These are phyloP conservation scores for Dendrolimus pini DNA, from an alignment of 2,888 invertebrate genomes.

Conservation along the genomic window DNA sequence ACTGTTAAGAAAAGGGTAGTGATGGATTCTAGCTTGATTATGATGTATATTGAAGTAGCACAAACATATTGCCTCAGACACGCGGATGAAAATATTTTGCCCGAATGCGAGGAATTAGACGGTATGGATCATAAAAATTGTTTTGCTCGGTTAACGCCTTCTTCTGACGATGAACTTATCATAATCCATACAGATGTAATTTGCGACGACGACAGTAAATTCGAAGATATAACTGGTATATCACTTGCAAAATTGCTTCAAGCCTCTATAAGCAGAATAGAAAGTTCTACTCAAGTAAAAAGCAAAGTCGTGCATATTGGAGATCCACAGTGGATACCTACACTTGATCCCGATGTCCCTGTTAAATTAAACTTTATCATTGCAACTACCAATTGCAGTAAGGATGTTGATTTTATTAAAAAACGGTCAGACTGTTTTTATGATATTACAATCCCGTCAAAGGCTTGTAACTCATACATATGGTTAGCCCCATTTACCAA, in stretches of 20 bases:
- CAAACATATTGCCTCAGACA: constrained; percentile 46
- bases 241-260: constrained; percentile 31
- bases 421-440: constrained; percentile 30
- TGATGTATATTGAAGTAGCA: constrained; percentile 53
- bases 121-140: constrained; percentile 45
- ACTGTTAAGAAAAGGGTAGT: constrained; percentile 32
- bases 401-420: constrained; percentile 26
- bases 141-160: constrained; percentile 46
- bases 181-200: constrained; percentile 35
- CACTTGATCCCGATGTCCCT: constrained; percentile 37
- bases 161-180: constrained; percentile 46
- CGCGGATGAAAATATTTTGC: constrained; percentile 25
- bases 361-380: constrained; percentile 40
- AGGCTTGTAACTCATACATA: constrained; percentile 37
- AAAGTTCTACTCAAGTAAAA: constrained; percentile 27
- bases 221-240: constrained; percentile 40
- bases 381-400: constrained; percentile 46
- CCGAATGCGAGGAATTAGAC: constrained; percentile 48
- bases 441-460: constrained; percentile 27
- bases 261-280: constrained; percentile 36
- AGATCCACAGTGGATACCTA: constrained; percentile 43
- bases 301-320: constrained; percentile 45
- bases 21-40: constrained; percentile 38
- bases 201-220: constrained; percentile 47
- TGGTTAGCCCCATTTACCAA: constrained; percentile 37